These are phyloP conservation scores for Chrysotoxum bicinctum DNA, from an alignment of 2,888 invertebrate species.

Conservation along the genomic window DNA sequence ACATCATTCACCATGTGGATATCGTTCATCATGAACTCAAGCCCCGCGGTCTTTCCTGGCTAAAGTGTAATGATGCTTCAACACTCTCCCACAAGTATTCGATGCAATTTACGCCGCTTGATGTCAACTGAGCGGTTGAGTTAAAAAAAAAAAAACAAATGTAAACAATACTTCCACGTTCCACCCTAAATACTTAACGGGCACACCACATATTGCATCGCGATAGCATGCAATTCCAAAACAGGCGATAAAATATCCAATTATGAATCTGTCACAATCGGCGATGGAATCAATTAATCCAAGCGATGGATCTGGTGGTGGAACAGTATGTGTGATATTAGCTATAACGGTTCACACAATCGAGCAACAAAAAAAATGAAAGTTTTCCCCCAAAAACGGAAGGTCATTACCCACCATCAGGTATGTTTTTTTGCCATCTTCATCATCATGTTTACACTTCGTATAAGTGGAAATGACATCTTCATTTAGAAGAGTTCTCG, in stretches of 20 bases:
- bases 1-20: constrained; percentile 55
- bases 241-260: constrained; percentile 73
- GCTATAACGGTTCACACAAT: background rate
- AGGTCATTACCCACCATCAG: constrained; percentile 37
- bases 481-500: constrained; percentile 28
- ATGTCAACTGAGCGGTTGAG: constrained; percentile 15
- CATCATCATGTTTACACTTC: constrained; percentile 8
- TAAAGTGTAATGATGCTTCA: background rate
- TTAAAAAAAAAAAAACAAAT: constrained; percentile 1
- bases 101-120: constrained; percentile 62
- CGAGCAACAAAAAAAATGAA: constrained; percentile 18
- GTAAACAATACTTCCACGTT: constrained; percentile 33
- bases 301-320: background rate
- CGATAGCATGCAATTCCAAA: constrained; percentile 59
- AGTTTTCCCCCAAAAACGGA: constrained; percentile 42
- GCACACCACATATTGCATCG: constrained; percentile 15
- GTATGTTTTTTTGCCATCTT: constrained; percentile 10
- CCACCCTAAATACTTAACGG: constrained; percentile 42
- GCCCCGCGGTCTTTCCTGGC: constrained; percentile 1
- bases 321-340: background rate
- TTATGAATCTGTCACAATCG: constrained; percentile 73
- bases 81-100: constrained; percentile 35
- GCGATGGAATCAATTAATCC: constrained; percentile 70
- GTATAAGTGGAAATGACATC: constrained; percentile 19
- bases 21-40: constrained; percentile 44